Base-by-base conservation (phyloP, 92 coral and sea anemone genomes). In the Actinostola sp. region DNA sequence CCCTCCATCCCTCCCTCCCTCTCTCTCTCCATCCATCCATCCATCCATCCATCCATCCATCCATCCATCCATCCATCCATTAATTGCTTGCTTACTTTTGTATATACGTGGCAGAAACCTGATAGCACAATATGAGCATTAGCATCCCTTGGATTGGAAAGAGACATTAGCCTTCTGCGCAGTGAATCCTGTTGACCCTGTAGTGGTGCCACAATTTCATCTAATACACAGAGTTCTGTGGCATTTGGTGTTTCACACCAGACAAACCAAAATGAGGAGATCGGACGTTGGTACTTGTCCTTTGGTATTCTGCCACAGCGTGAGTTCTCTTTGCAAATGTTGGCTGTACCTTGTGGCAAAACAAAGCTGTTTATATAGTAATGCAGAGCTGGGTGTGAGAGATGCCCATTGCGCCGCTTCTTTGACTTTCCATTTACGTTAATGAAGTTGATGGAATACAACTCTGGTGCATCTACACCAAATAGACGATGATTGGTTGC, bases 391-490 rank as follows among this genome's bases (percentile, higher is more conserved):
- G 43, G 57, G 41, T 45, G 72, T 13, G 59, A 43, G 31, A 69
- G 28, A 17, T 69, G 63, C 1, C 62, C 75, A 51, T 69, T 68
- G 27, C 63, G 48, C 9, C 77, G 56, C 34, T 72, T 72, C 12
- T 34, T 2, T 20, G 41, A 2, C 29, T 38, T 21, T 26, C 41
- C 65, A 17, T 32, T 26, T 44, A 51, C 65, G 49, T 57, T 72
- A 1, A 72, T 41, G 50, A 72, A 72, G 35, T 34, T 29, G 8
- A 26, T 72, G 62, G 53, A 56, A 45, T 72, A 72, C 39, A 71
- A 50, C 39, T 71, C 67, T 36, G 77, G 77, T 20, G 67, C 66
- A 43, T 71, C 60, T 28, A 53, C 50, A 34, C 49, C 71, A 75
- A 21, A 58, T 3, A 75, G 70, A 16, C 72, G 62, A 28, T 61